Evolutionary conservation across 2,113 vertebrate species (phyloP).

Genomic region (Datnioides undecimradiatus): DNA sequence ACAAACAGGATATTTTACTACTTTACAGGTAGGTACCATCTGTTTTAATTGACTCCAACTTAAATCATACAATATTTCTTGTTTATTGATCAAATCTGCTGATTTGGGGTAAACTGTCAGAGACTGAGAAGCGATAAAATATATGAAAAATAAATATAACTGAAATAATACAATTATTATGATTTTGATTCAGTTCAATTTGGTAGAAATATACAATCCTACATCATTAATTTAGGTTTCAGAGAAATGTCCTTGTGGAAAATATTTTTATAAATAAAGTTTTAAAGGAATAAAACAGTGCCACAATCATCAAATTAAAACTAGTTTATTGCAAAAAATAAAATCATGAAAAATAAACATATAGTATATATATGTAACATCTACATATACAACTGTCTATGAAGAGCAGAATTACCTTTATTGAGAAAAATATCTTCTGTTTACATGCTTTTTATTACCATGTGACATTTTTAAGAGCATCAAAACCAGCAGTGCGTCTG

Average conservation of each 20-base stretch:
- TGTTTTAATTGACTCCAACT: neutral
- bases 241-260: neutral
- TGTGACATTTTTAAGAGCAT: neutral
- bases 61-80: neutral
- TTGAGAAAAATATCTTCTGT: neutral
- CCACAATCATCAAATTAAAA: neutral
- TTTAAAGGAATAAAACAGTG: neutral
- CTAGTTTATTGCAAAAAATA: neutral
- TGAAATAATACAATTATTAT: neutral
- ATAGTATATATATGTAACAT: too few species aligned
- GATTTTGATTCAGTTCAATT: too few species aligned
- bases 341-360: neutral
- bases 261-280: neutral
- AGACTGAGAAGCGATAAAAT: too few species aligned
- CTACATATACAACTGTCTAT: neutral
- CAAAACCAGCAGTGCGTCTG: neutral
- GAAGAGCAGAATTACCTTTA: neutral
- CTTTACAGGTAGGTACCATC: slow-evolving; percentile 54
- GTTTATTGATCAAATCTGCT: neutral
- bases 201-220: too few species aligned
- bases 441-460: neutral
- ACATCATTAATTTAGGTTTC: neutral
- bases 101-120: too few species aligned
- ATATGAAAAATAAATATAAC: neutral
- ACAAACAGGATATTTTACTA: slow-evolving; percentile 41